A percentile compares a stretch with the other conserved stretches of the same genome.
phyloP scores from a whole-genome alignment of 1,140 invertebrate genomes.

The Cyrtorhinus lividipennis region DNA sequence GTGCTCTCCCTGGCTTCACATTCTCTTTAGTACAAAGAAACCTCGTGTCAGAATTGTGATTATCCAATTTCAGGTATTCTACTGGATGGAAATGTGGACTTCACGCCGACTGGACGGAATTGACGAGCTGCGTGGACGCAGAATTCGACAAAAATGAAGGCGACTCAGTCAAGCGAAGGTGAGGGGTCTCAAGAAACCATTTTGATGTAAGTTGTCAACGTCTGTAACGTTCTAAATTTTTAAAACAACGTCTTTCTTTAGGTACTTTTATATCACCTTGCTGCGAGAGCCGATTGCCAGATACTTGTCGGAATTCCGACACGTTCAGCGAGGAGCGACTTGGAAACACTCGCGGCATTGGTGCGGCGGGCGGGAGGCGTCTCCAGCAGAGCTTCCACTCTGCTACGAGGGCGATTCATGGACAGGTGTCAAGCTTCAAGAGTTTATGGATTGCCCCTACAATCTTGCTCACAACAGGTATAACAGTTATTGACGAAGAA shows the following conservation, averaged over 20 bases:
- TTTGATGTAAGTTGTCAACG: background rate
- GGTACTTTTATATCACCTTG: slow-evolving; percentile 93
- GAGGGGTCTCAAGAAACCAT: no score
- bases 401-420: slow-evolving; percentile 57
- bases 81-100: slow-evolving; percentile 98
- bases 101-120: slow-evolving; percentile 96
- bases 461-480: slow-evolving; percentile 80
- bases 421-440: slow-evolving; percentile 52
- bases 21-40: no score
- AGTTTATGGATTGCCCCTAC: slow-evolving; percentile 78
- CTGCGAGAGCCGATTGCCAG: slow-evolving; percentile 78
- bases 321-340: slow-evolving; percentile 94
- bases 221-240: background rate
- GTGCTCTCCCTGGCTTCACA: no score
- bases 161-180: slow-evolving; percentile 53
- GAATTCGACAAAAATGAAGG: slow-evolving; percentile 77
- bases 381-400: slow-evolving; percentile 54
- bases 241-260: slow-evolving; percentile 26
- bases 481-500: background rate
- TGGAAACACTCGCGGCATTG: slow-evolving; percentile 75
- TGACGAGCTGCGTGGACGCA: slow-evolving; percentile 75
- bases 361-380: slow-evolving; percentile 70
- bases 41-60: no score
- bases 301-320: slow-evolving; percentile 85
- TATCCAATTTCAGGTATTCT: slow-evolving; percentile 46